Evolutionary conservation across 2,888 invertebrate genomes (phyloP), one percentile per base, ranked within the genome.

Genomic region (Synanthedon formicaeformis): DNA sequence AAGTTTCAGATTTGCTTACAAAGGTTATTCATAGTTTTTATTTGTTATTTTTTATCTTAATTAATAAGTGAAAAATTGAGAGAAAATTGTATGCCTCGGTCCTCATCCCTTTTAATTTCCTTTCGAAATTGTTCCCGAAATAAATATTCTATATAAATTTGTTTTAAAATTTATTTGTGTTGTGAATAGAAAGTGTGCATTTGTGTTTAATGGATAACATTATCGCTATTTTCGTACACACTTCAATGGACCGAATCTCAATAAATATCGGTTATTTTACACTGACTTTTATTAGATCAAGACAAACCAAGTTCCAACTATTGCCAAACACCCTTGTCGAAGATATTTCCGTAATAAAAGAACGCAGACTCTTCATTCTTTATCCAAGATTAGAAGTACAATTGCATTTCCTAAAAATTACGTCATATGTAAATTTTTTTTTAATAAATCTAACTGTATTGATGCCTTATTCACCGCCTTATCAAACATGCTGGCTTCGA

Each of bases 111-210:
- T 66, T 66, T 59, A 67, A 60, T 62, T 63, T 64, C 75, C 74
- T 66, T 63, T 60, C 63, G 6, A 49, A 49, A 16, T 49, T 16
- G 0, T 49, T 16, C 18, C 18, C 14, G 16, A 49, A 49, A 49
- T 45, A 45, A 45, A 45, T 34, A 45, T 55, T 61, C 53, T 60
- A 52, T 58, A 55, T 62, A 61, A 61, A 62, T 58, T 23, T 66
- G 60, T 64, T 55, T 59, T 54, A 56, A 45, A 45, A 3, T n/a
- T 2, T 13, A 13, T 12, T 45, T 34, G 34, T 34, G 10, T 34
- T 34, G 34, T 34, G 10, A 67, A 78, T 78, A 69, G 86, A 84
- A 85, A 84, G 84, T 77, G 84, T 87, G 84, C 86, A 85, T 87
- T 85, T 87, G 84, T 85, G 64, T 55, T 51, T 52, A 10, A 34